phyloP scores from a whole-genome alignment of 2,797 vertebrate genomes.

The Danio jaintianensis region DNA sequence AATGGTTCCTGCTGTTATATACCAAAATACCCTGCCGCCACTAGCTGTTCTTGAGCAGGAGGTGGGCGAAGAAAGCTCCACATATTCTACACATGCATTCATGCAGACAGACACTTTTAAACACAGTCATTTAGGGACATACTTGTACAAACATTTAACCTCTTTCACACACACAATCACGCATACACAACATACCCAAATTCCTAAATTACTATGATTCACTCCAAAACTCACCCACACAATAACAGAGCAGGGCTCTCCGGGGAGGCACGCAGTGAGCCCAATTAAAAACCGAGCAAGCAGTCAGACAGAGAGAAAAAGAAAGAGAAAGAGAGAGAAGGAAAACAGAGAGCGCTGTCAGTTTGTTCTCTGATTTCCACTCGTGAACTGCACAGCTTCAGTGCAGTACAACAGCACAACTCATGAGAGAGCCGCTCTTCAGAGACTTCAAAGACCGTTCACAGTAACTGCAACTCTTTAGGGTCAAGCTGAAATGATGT shows the following conservation, averaged over 20 bases:
- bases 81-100: background rate
- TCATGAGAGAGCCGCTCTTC: constrained; percentile 18
- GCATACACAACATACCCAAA: constrained; percentile 17
- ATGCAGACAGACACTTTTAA: constrained; percentile 3
- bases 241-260: constrained; percentile 5
- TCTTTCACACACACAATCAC: constrained; percentile 6
- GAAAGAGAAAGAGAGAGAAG: background rate
- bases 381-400: constrained; percentile 21
- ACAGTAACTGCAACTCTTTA: constrained; percentile 1
- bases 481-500: constrained; percentile 37
- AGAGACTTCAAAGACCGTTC: constrained; percentile 10
- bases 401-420: constrained; percentile 17
- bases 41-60: background rate
- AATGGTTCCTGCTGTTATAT: background rate
- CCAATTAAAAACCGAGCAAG: constrained; percentile 47
- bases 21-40: background rate
- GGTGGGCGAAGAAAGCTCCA: background rate
- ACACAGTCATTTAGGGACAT: constrained; percentile 21
- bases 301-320: background rate
- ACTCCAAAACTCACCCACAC: constrained; percentile 54
- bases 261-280: constrained; percentile 56
- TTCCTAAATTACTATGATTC: constrained; percentile 42
- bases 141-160: constrained; percentile 31
- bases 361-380: constrained; percentile 31
- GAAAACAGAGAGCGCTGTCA: background rate